Conservation (phyloP, 1,140 invertebrate genomes). For the Papilio glaucus region DNA sequence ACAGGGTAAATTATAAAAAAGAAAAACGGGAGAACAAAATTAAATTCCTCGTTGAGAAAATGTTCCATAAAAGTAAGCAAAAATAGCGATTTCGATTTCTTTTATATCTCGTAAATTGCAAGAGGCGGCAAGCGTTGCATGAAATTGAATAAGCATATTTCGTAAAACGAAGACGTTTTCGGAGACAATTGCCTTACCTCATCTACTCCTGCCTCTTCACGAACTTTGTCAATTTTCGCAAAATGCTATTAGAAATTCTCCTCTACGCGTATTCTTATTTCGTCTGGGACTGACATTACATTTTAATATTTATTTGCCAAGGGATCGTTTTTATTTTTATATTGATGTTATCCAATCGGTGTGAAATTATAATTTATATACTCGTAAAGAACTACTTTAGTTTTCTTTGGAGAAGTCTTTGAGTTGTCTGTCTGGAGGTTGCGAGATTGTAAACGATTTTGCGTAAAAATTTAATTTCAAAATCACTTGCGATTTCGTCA, state of each 20-base stretch:
- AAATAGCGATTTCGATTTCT: constrained; percentile 83
- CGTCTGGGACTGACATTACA: constrained; percentile 32
- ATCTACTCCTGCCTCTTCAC: constrained; percentile 79
- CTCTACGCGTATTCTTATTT: constrained; percentile 61
- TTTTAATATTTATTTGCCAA: constrained; percentile 14
- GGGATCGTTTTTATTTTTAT: background rate
- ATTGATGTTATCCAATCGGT: background rate
- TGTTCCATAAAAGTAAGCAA: constrained; percentile 81
- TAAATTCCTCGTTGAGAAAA: constrained; percentile 80
- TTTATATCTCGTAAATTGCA: constrained; percentile 84
- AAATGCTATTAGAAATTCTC: constrained; percentile 79
- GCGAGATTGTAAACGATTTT: too few species aligned
- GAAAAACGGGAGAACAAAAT: constrained; percentile 75
- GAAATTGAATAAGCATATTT: constrained; percentile 84
- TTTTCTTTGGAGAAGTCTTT: too few species aligned
- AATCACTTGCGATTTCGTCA: too few species aligned
- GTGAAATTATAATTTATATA: background rate
- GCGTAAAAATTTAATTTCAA: too few species aligned
- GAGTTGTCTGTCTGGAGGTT: too few species aligned
- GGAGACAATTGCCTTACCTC: constrained; percentile 83
- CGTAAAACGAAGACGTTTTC: constrained; percentile 82
- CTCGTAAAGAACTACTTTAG: too few species aligned
- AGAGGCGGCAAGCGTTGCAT: constrained; percentile 83
- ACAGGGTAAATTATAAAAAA: constrained; percentile 71
- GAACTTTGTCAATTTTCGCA: constrained; percentile 82